Percentiles rank a stretch among this genome's conserved stretches.
Conservation (phyloP, 2,797 vertebrate species). For the Dromococcyx pavoninus region DNA sequence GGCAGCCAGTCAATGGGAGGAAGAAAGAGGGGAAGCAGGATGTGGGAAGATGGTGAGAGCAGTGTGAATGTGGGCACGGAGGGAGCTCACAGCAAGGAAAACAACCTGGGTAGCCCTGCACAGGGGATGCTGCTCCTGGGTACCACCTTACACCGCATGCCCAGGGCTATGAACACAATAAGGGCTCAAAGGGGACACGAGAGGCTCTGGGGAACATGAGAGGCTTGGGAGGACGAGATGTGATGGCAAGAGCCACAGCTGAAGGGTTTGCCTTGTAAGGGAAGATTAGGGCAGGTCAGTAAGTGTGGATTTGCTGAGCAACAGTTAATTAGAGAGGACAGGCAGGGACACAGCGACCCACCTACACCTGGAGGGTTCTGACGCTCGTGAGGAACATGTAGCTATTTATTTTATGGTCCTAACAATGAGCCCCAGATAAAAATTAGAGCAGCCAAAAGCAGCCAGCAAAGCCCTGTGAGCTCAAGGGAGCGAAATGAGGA, state of each 20-base stretch:
- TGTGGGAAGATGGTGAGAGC: background rate
- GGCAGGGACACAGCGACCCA: slow-evolving; percentile 32
- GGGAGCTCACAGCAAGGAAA: background rate
- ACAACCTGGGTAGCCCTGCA: background rate
- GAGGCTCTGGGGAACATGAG: background rate
- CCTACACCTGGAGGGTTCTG: slow-evolving; percentile 43
- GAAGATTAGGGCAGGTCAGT: slow-evolving; percentile 36
- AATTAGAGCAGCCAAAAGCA: background rate
- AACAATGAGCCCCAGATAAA: slow-evolving; percentile 35
- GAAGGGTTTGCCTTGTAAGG: background rate
- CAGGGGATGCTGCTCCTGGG: background rate
- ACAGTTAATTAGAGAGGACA: slow-evolving; percentile 36
- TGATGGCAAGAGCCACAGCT: background rate
- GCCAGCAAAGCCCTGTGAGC: background rate
- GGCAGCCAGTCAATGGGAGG: slow-evolving; percentile 17
- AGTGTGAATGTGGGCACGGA: rapidly evolving
- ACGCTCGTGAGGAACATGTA: background rate
- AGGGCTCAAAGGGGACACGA: background rate
- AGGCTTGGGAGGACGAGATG: background rate
- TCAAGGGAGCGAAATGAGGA: background rate
- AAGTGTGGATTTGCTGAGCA: slow-evolving; percentile 34
- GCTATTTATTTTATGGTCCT: slow-evolving; percentile 24
- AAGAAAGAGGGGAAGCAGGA: slow-evolving; percentile 58
- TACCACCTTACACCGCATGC: rapidly evolving
- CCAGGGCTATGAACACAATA: background rate